Base-by-base conservation (phyloP, 2,113 vertebrate genomes). In the Sula dactylatra region DNA sequence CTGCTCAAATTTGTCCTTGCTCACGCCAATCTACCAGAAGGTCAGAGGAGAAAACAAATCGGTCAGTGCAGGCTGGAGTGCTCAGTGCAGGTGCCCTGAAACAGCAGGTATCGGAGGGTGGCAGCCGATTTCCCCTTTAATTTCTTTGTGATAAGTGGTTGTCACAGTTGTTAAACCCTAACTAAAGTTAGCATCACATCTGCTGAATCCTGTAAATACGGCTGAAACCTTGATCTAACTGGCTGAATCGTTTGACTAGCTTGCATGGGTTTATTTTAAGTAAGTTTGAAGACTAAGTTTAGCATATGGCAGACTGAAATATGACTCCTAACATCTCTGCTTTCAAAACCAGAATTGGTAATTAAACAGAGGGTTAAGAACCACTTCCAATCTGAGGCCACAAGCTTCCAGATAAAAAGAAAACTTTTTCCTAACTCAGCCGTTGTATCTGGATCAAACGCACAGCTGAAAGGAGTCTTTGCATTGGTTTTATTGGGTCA, bases 281-380 rank as follows among this genome's bases (percentile, higher is more conserved):
- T 62, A 65, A 64, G 49, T 56, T 24, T 92, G 62, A 88, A 92
- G 62, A 65, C 31, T 64, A 49, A 72, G 59, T 82, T 91, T 85
- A 91, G 32, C 49, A 42, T 18, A 19, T 20, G 17, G n/a, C 50
- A 88, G 76, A 88, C 78, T 77, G 54, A 85, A 84, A 45, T 52
- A 27, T 0, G 1, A 54, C 32, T 82, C n/a, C 16, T 49, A 72
- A 42, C 42, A 69, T 21, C 26, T 79, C 73, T 77, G 49, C 58
- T 95, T 93, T 90, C 58, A 90, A 72, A 93, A 86, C 13, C 40
- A 93, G 66, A 88, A 62, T n/a, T 67, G 55, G 32, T 88, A 87
- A 70, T 47, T 66, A 85, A 56, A 59, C 2, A 2, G 20, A 72
- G 29, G 73, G 38, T 45, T 52, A 83, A 69, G 82, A 90, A 42